Evolutionary conservation across 2,888 invertebrate genomes (phyloP).

Genomic region (Alcis repandata): DNA sequence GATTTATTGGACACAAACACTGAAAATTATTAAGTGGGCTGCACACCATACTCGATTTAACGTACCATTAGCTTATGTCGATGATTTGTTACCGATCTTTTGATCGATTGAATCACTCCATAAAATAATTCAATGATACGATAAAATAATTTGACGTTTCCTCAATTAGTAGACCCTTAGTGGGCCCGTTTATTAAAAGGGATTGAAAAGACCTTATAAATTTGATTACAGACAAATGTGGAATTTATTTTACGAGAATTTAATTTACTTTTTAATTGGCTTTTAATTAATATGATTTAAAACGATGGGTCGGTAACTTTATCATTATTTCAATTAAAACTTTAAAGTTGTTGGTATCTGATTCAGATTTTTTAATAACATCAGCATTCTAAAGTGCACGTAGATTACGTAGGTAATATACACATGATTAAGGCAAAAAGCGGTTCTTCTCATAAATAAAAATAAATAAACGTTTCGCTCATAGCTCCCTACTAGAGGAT

Average conservation of each 20-base stretch:
- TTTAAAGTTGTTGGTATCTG: too few species aligned
- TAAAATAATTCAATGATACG: constrained; percentile 22
- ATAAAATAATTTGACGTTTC: constrained; percentile 41
- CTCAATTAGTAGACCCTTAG: constrained; percentile 34
- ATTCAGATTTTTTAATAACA: too few species aligned
- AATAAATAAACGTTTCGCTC: too few species aligned
- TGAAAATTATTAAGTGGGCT: constrained; percentile 35
- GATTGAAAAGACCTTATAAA: constrained; percentile 18
- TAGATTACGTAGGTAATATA: too few species aligned
- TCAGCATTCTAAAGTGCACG: too few species aligned
- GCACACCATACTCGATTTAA: constrained; percentile 33
- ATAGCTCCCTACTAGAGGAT: too few species aligned
- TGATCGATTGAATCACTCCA: constrained; percentile 24
- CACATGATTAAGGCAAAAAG: too few species aligned
- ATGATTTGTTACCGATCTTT: constrained; percentile 45
- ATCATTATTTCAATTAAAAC: background rate
- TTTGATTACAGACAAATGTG: constrained; percentile 22
- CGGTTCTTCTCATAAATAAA: too few species aligned
- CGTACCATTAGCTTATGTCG: constrained; percentile 40
- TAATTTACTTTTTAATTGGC: constrained; percentile 11
- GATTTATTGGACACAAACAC: constrained; percentile 30
- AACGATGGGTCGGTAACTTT: background rate
- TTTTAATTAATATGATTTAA: constrained; percentile 14
- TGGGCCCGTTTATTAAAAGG: constrained; percentile 27
- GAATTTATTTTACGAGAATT: constrained; percentile 25